phyloP scores from a whole-genome alignment of 1,140 invertebrate genomes.

The Thalassaphorura encarpata region DNA sequence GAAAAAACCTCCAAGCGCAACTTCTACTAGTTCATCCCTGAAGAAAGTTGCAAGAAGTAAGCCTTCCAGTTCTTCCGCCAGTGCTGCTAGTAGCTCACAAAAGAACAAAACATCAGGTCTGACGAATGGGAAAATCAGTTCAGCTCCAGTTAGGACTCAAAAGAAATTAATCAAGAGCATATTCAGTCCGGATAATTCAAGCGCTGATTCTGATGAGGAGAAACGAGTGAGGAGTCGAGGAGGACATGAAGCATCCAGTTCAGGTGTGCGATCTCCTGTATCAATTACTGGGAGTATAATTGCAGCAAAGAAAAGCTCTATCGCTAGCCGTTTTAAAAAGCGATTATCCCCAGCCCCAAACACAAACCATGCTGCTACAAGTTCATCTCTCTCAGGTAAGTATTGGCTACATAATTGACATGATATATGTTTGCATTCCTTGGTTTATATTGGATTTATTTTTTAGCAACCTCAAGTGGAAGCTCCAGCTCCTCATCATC shows the following conservation, averaged over 20 bases:
- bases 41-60: background rate
- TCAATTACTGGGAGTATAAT: background rate
- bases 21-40: background rate
- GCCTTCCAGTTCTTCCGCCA: background rate
- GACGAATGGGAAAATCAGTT: background rate
- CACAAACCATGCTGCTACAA: background rate
- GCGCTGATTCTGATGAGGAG: constrained; percentile 11
- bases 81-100: background rate
- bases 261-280: background rate
- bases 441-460: background rate
- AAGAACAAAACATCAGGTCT: constrained; percentile 1
- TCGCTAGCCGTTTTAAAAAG: background rate
- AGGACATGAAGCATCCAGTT: background rate
- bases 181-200: constrained; percentile 26
- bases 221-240: constrained; percentile 5
- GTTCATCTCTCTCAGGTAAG: constrained; percentile 15
- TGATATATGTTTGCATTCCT: background rate
- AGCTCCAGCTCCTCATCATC: constrained; percentile 18
- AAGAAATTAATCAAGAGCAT: constrained; percentile 20
- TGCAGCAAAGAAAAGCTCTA: background rate
- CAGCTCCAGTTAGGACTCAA: constrained; percentile 3
- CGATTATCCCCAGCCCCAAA: background rate
- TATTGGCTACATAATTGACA: background rate
- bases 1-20: background rate
- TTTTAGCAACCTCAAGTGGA: constrained; percentile 3